phyloP scores from a whole-genome alignment of 2,888 invertebrate genomes.

The Acrocyrtus sp. region DNA sequence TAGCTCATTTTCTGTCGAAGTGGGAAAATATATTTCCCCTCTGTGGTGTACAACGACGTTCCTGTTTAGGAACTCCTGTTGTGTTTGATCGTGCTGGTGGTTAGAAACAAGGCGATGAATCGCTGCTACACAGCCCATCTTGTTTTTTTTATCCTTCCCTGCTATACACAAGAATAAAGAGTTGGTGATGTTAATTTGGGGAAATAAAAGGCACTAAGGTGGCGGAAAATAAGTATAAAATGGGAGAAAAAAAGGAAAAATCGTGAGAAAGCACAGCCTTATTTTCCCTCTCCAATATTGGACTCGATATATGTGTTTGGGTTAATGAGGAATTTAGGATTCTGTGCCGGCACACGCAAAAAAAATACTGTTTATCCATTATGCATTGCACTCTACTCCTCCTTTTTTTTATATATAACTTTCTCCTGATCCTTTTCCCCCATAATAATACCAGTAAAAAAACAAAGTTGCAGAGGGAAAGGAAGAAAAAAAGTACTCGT shows the following conservation, averaged over 20 bases:
- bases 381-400: conserved; percentile 45
- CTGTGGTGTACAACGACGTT: not conserved
- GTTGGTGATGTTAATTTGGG: conserved; percentile 8
- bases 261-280: too few relatives aligned
- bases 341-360: conserved; percentile 46
- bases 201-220: conserved; percentile 37
- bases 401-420: too few relatives aligned
- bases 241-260: not conserved
- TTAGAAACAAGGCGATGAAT: too few relatives aligned
- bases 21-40: too few relatives aligned
- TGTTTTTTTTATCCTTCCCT: too few relatives aligned
- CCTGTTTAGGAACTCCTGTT: not conserved
- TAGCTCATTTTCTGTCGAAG: conserved; percentile 24
- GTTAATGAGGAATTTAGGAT: conserved; percentile 54
- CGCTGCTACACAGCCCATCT: too few relatives aligned
- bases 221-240: conserved; percentile 15
- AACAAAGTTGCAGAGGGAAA: not conserved
- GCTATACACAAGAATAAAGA: too few relatives aligned
- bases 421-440: conserved; percentile 33
- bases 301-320: conserved; percentile 41
- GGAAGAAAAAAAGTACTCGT: conserved; percentile 12
- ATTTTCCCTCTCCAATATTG: too few relatives aligned
- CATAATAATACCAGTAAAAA: not conserved
- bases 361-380: conserved; percentile 51
- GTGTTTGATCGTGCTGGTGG: too few relatives aligned